Evolutionary conservation across 1,140 invertebrate genomes (phyloP), one percentile per base, ranked within the genome.

Genomic region (Macrobrachium rosenbergii): DNA sequence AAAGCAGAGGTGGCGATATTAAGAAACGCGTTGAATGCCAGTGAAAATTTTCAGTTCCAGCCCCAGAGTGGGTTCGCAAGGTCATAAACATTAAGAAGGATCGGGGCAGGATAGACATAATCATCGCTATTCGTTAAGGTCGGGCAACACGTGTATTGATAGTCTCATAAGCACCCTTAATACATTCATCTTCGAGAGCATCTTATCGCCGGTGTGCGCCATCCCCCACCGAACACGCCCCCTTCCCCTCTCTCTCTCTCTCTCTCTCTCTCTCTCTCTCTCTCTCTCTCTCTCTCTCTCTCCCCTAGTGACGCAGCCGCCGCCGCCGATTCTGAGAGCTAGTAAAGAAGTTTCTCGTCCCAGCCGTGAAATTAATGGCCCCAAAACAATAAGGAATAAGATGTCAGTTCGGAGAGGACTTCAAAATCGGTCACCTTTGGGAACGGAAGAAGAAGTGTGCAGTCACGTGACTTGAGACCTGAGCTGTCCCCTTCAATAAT

Each of bases 61-160:
- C 63, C 73, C 45, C 75, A 64, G 81, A 52, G 58, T 62, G 64
- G 78, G 78, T 87, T 52, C 84, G 69, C 78, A 58, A 76, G 78
- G 43, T 73, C 78, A 64, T 87, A 87, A 87, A 81, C 84, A 87
- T 62, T 73, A 81, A 63, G 69, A 59, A 81, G 77, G 78, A 52
- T 87, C 77, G 63, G 64, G 60, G 67, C 77, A 81, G 63, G 76
- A 87, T 63, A 81, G 69, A 75, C 64, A 59, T 43, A 81, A 75
- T 75, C 78, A 81, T 16, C 78, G 17, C 69, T 67, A 16, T 58
- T 64, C 84, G 17, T 37, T 73, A 81, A 80, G 78, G 78, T 52
- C 62, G 78, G 79, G 43, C 16, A 43, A 63, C 84, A 52, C 17
- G 67, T 60, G 45, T 73, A 76, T 60, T 37, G 64, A 72, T 80